A percentile compares a stretch with the other conserved stretches of the same genome.
Evolutionary conservation across 2,113 vertebrate genomes (phyloP).

Genomic region (Benitochromis conjunctus): DNA sequence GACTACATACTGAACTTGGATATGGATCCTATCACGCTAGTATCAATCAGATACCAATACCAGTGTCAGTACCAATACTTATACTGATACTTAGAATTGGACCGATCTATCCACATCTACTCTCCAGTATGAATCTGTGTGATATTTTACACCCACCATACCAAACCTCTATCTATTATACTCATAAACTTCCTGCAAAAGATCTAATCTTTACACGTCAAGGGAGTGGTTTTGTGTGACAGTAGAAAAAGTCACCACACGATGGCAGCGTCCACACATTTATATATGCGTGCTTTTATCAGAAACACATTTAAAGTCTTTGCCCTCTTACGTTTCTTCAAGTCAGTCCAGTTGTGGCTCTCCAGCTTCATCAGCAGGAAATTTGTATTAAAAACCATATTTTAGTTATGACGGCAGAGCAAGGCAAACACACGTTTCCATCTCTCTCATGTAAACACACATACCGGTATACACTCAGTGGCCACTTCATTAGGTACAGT

Average conservation of each 20-base stretch:
- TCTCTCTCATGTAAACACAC: not conserved
- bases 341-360: not conserved
- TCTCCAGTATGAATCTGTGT: not conserved
- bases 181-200: not conserved
- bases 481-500: not conserved
- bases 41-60: not conserved
- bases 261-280: constrained; percentile 32
- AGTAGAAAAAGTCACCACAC: not conserved
- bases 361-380: not conserved
- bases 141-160: not conserved
- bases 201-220: not conserved
- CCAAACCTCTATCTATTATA: not conserved
- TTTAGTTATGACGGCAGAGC: not conserved
- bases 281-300: not conserved
- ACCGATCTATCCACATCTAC: not conserved
- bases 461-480: not conserved
- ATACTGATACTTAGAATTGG: not conserved
- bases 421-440: not conserved
- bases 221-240: not conserved
- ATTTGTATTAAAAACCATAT: not conserved
- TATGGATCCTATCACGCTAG: too few species aligned
- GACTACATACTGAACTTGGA: not conserved
- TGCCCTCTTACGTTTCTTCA: not conserved
- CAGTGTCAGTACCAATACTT: not conserved
- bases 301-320: too few species aligned